These are phyloP conservation scores for Brachionus paranguensis DNA, from an alignment of 1,140 invertebrate species.

Conservation along the genomic window DNA sequence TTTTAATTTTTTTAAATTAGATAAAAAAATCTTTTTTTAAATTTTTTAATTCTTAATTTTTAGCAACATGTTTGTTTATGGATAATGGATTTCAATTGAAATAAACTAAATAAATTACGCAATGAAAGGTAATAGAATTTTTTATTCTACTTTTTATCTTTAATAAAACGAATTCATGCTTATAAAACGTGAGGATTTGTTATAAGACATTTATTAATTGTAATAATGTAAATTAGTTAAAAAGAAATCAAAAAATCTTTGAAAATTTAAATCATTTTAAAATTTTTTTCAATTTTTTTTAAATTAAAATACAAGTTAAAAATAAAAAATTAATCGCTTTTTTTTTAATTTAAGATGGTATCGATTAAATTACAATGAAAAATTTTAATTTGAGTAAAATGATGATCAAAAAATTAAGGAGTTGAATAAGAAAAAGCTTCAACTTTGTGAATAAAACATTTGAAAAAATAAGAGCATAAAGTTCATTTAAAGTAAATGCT, in stretches of 20 bases:
- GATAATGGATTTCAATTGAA: neutral
- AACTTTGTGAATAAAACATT: too few species aligned
- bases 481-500: too few species aligned
- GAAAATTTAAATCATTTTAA: neutral
- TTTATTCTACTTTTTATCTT: neutral
- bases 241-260: neutral
- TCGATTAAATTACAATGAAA: too few species aligned
- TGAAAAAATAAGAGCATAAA: too few species aligned
- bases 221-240: neutral
- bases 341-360: too few species aligned
- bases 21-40: neutral
- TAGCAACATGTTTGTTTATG: neutral
- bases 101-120: neutral
- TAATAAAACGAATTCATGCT: neutral
- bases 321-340: too few species aligned
- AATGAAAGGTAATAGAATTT: neutral
- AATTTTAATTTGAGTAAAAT: too few species aligned
- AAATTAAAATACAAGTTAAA: too few species aligned
- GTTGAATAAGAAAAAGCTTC: too few species aligned
- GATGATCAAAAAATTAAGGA: too few species aligned
- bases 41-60: neutral
- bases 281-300: neutral
- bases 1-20: neutral
- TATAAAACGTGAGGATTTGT: neutral
- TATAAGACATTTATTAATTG: neutral